Base-by-base conservation (phyloP, 2,888 invertebrate species). In the Corythucha ciliata region DNA sequence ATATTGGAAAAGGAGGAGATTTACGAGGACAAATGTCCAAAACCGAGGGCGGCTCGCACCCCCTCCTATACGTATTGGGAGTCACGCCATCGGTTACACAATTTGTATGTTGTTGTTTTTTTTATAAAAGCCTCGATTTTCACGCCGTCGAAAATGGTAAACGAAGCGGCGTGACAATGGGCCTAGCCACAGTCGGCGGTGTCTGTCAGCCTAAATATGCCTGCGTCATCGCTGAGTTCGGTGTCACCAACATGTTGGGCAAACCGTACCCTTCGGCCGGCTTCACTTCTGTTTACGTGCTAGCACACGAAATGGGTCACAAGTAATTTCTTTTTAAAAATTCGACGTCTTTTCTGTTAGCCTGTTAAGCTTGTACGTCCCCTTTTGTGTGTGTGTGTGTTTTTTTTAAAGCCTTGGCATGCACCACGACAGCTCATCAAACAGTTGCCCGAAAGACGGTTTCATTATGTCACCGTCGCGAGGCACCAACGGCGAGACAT, bases 401-500 rank as follows among this genome's bases (percentile, higher is more conserved):
- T 37, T 56, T 61, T 62, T 56, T 63, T 57, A 26, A 61, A 84
- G 84, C 64, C 68, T 85, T 64, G 85, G 85, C 54, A 85, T 85
- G 83, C 81, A 81, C 60, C 86, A 86, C 66, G 85, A 86, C 63
- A 80, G 82, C 29, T 75, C 75, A 16, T 78, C 79, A 32, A 85
- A 85, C 66, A 66, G 67, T 49, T 86, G 86, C 63, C 75, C 82
- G 0, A 79, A 79, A 63, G 83, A 85, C 65, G 85, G 85, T 1
- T 85, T 73, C 69, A 81, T 86, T 59, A 86, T 86, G 85, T 85
- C 85, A 0, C 82, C 85, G 1, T 84, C 83, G 3, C 73, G 85
- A 57, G 85, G 86, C 39, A 42, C 47, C 8, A 80, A 80, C 26
- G 85, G 85, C 6, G 85, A 86, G 68, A 83, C 83, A 1, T 74